Conservation (phyloP, 2,888 invertebrate genomes). For the Troglohyphantes excavatus region DNA sequence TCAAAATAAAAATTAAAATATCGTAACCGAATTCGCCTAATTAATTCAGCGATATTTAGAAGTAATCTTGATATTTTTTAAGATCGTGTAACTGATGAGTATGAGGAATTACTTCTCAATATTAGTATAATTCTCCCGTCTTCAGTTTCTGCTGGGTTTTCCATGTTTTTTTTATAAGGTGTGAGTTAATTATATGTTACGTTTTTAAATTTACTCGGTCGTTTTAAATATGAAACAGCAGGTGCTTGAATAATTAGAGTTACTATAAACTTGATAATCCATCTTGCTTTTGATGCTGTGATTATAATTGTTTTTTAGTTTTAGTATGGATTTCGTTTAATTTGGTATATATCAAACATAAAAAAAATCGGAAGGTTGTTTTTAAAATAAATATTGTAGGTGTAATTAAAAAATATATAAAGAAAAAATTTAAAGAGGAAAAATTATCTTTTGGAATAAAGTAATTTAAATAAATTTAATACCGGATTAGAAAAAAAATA, state of each 20-base stretch:
- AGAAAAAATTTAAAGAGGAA: no score
- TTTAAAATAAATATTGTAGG: no score
- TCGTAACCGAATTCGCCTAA: slow-evolving; percentile 17
- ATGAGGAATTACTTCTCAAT: slow-evolving; percentile 10
- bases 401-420: no score
- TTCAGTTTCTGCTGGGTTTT: not conserved
- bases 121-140: slow-evolving; percentile 8
- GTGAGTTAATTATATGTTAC: slow-evolving; percentile 23
- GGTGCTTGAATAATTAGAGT: not conserved
- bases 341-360: no score
- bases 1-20: slow-evolving; percentile 26
- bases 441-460: no score
- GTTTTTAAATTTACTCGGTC: slow-evolving; percentile 16
- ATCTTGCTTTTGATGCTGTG: not conserved
- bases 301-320: not conserved
- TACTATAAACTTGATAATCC: slow-evolving; percentile 4
- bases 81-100: not conserved
- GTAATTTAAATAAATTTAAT: no score
- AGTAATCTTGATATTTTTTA: slow-evolving; percentile 24
- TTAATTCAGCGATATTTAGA: slow-evolving; percentile 32
- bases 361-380: no score
- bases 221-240: slow-evolving; percentile 4
- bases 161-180: not conserved
- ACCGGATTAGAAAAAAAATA: no score
- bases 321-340: no score